Conservation (phyloP, 2,888 invertebrate genomes). For the Diachrysia chrysitis region DNA sequence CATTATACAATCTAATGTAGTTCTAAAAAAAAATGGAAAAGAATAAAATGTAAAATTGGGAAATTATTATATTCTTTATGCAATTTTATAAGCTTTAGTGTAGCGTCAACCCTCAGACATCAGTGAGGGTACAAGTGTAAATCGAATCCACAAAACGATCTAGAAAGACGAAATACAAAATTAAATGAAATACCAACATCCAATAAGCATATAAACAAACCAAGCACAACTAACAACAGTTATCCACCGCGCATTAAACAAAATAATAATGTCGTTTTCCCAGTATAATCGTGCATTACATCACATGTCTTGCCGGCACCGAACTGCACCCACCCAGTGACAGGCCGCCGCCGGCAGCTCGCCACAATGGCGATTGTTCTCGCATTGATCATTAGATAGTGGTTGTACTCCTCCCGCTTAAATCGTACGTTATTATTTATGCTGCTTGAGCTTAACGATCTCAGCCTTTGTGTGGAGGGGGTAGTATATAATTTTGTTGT, state of each 20-base stretch:
- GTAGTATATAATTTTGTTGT: slow-evolving; percentile 58
- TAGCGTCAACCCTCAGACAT: no score
- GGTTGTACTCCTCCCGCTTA: slow-evolving; percentile 65
- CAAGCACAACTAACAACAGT: not conserved
- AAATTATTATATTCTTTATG: no score
- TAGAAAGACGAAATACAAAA: no score
- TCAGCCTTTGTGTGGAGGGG: slow-evolving; percentile 54
- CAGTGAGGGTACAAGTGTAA: no score
- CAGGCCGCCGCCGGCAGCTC: slow-evolving; percentile 80
- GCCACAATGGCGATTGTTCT: slow-evolving; percentile 85
- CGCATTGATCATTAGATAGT: slow-evolving; percentile 71
- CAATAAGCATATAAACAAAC: not conserved
- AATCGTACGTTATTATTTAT: slow-evolving; percentile 68
- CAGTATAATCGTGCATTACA: slow-evolving; percentile 60
- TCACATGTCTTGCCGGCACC: slow-evolving; percentile 54
- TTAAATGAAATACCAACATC: not conserved
- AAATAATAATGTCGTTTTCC: slow-evolving; percentile 59
- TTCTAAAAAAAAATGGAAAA: no score
- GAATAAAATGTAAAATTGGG: no score
- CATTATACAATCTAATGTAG: no score
- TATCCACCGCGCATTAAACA: slow-evolving; percentile 23
- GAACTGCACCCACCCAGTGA: slow-evolving; percentile 75
- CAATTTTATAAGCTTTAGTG: no score
- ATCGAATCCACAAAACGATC: no score
- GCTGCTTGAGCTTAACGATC: slow-evolving; percentile 65